These are phyloP conservation scores for Nephotettix cincticeps DNA, from an alignment of 1,140 invertebrate species.

Conservation along the genomic window DNA sequence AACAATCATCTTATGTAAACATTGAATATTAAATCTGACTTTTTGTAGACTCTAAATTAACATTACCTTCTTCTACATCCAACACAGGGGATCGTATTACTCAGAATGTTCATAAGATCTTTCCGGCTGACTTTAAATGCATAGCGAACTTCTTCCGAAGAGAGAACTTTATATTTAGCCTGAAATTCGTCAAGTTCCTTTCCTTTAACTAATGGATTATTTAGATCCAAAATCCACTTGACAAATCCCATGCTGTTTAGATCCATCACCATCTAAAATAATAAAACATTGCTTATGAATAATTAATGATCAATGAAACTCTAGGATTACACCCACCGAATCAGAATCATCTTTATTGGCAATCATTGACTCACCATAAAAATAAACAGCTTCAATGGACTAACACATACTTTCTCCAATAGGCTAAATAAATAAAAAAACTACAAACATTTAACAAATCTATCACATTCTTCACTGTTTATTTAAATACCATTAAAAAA, in stretches of 20 bases:
- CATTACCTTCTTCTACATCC: conserved; percentile 84
- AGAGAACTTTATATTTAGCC: conserved; percentile 75
- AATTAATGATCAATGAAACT: background rate
- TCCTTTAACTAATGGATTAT: conserved; percentile 70
- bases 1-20: too few species aligned
- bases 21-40: too few species aligned
- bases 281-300: conserved; percentile 6
- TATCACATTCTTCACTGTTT: too few species aligned
- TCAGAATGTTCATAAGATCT: conserved; percentile 77
- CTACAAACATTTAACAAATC: too few species aligned
- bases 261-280: conserved; percentile 86
- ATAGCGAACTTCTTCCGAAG: conserved; percentile 71
- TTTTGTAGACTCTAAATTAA: too few species aligned
- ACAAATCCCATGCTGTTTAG: conserved; percentile 77
- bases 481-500: too few species aligned
- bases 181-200: conserved; percentile 82
- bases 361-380: too few species aligned
- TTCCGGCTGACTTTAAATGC: conserved; percentile 81
- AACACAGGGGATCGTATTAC: conserved; percentile 88
- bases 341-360: too few species aligned
- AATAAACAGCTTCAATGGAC: too few species aligned
- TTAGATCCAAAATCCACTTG: conserved; percentile 49
- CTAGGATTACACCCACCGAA: too few species aligned
- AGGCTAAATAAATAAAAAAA: too few species aligned
- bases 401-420: too few species aligned